A percentile compares a stretch with the other conserved stretches of the same genome.
These are phyloP conservation scores for Polypterus bichir DNA, from an alignment of 2,113 vertebrate species.

Conservation along the genomic window DNA sequence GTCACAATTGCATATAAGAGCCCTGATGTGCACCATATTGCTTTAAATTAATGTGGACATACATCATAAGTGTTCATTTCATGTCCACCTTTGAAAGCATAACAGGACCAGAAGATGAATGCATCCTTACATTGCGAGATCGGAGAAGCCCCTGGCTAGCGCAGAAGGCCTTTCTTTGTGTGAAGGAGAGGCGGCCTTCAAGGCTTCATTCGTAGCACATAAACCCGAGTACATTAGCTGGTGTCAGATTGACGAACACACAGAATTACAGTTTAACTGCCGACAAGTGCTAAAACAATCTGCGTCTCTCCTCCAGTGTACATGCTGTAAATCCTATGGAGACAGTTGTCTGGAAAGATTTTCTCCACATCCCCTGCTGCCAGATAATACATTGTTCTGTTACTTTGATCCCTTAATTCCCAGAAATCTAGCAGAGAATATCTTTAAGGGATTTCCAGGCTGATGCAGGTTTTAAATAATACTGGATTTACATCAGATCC, in stretches of 20 bases:
- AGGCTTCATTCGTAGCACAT: not conserved
- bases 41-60: too few relatives aligned
- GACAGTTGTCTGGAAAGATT: constrained; percentile 27
- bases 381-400: constrained; percentile 51
- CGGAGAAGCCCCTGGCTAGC: too few relatives aligned
- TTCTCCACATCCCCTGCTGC: constrained; percentile 19
- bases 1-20: too few relatives aligned
- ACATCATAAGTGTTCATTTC: too few relatives aligned
- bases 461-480: constrained; percentile 60
- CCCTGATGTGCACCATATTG: too few relatives aligned
- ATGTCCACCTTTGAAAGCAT: too few relatives aligned
- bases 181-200: constrained; percentile 1
- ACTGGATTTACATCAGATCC: constrained; percentile 56
- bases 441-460: constrained; percentile 60
- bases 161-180: too few relatives aligned
- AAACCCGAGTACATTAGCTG: constrained; percentile 11
- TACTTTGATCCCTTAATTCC: constrained; percentile 54
- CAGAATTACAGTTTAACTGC: constrained; percentile 18
- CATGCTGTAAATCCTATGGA: constrained; percentile 22
- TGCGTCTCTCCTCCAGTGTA: constrained; percentile 10
- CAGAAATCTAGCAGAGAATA: constrained; percentile 54
- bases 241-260: constrained; percentile 23
- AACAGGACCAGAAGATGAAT: too few relatives aligned
- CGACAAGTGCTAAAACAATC: constrained; percentile 15
- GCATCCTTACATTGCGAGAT: too few relatives aligned